Base-by-base conservation (phyloP, 2,113 vertebrate species). In the Lepisosteus osseus region DNA sequence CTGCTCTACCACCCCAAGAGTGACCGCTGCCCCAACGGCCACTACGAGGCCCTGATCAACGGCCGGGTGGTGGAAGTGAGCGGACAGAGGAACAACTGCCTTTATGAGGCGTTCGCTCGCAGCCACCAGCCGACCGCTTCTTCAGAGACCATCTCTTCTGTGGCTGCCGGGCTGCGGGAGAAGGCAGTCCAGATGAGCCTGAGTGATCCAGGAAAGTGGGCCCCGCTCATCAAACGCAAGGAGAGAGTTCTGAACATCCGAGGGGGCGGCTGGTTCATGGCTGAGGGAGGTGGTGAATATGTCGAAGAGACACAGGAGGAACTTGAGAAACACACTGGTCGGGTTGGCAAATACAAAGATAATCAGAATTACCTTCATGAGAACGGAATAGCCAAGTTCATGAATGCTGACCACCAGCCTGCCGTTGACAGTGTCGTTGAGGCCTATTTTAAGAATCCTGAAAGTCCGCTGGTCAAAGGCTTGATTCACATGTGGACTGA, bases 1-100 rank as follows among this genome's bases (percentile, higher is more conserved):
- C 47, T 79, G 15, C 29, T 79, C 7, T 69, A 79, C 55, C 59
- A 41, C 4, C 69, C 74, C 9, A 79, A 68, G 17, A 74, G 69
- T 61, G 51, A 63, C 0, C 64, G 69, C 1, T 15, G 64, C 54
- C 77, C 74, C 56, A 42, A 76, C 11, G 71, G 72, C 40, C 74
- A 71, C n/a, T 79, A 76, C n/a, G 68, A 74, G 29, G 64, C 61
- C 14, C 7, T 0, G 2, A 43, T 72, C 41, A 54, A 74, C 29
- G 62, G 62, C 7, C 4, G 4, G 12, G 62, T 64, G 3, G 62
- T 64, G 4, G 40, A 6, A 2, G 2, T 70, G 15, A 44, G 12
- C 2, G 42, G 29, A 7, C 11, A 63, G 66, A 56, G 14, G 15
- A 64, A 71, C 0, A 61, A 41, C 7, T 65, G 66, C 17, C 9